A percentile compares a stretch with the other conserved stretches of the same genome.
Conservation (phyloP, 30 jellyfish, hydroid and myxozoan genomes). For the Hydractinia echinata region DNA sequence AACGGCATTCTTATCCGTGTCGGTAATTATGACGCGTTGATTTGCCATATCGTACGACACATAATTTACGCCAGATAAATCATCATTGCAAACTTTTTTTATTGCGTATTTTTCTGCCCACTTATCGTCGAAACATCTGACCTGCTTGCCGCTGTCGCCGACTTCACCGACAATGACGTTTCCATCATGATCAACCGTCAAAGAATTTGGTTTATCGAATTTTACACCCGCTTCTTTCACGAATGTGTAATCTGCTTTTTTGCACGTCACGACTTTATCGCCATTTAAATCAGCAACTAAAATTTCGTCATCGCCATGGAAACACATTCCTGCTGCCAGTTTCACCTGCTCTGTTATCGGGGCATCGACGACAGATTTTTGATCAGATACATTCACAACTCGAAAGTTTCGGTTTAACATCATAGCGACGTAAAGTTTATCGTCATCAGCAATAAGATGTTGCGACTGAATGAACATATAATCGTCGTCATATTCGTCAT, state of each 20-base stretch:
- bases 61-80: constrained; percentile 41
- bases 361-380: constrained; percentile 47
- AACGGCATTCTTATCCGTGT: constrained; percentile 41
- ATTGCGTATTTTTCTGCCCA: not conserved
- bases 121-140: constrained; percentile 5
- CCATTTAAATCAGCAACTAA: constrained; percentile 13
- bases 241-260: not conserved
- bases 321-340: constrained; percentile 60
- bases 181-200: not conserved
- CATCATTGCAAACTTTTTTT: not conserved
- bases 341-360: constrained; percentile 52
- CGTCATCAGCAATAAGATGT: constrained; percentile 55
- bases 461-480: constrained; percentile 65
- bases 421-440: constrained; percentile 44
- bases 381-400: constrained; percentile 41
- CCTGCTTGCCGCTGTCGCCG: not conserved
- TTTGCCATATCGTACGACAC: constrained; percentile 45
- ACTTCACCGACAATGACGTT: constrained; percentile 3
- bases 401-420: constrained; percentile 58
- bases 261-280: not conserved
- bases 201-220: not conserved
- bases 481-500: constrained; percentile 37
- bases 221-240: not conserved
- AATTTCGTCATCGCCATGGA: constrained; percentile 22
- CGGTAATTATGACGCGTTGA: constrained; percentile 47